A percentile compares a stretch with the other conserved stretches of the same genome.
phyloP scores from a whole-genome alignment of 2,113 vertebrate genomes.

The Dendrocopos noguchii region DNA sequence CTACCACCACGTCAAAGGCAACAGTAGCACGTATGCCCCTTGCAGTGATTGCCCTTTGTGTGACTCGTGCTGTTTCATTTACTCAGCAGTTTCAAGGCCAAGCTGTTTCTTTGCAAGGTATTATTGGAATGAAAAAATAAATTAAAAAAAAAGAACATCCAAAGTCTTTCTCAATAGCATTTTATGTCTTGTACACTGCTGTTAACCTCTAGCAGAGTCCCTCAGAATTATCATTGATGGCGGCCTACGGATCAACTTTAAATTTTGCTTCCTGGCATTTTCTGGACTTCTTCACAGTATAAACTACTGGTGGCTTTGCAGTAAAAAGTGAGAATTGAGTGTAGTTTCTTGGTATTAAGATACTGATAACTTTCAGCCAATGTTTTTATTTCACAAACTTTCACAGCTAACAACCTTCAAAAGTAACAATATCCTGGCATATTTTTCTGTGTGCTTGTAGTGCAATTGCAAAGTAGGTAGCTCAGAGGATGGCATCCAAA shows the following conservation, averaged over 20 bases:
- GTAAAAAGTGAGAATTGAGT: not conserved
- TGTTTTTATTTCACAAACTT: constrained; percentile 27
- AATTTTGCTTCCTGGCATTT: not conserved
- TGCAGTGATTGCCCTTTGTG: not conserved
- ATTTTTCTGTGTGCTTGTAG: not conserved
- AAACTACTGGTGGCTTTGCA: not conserved
- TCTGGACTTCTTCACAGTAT: not conserved
- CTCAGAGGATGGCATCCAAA: constrained; percentile 7
- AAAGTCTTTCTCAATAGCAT: not conserved
- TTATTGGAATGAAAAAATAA: not conserved
- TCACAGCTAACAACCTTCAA: not conserved
- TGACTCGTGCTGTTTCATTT: not conserved
- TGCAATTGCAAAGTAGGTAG: not conserved
- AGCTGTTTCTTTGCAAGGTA: not conserved
- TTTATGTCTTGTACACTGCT: not conserved
- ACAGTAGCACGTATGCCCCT: not conserved
- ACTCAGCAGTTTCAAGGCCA: not conserved
- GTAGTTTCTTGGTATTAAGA: constrained; percentile 36
- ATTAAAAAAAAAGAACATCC: not conserved
- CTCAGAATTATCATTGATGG: not conserved
- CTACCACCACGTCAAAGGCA: not conserved
- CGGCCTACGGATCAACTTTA: not conserved
- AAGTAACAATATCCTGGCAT: not conserved
- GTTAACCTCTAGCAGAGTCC: not conserved
- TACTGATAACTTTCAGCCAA: not conserved